Percentiles rank a stretch among this genome's conserved stretches.
Conservation (phyloP, 2,888 invertebrate genomes). For the Dasypolia templi region DNA sequence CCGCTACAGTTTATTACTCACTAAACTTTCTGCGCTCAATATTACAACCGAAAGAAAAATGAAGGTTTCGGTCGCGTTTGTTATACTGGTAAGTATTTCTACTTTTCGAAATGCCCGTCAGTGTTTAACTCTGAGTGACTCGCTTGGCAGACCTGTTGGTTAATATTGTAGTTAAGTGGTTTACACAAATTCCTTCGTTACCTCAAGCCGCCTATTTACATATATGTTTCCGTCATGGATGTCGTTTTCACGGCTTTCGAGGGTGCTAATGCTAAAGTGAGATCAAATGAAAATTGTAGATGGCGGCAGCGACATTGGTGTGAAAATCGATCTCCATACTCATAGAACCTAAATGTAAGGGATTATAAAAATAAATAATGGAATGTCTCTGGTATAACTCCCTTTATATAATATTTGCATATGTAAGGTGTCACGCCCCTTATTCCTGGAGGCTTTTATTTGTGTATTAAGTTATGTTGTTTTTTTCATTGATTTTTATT, state of each 20-base stretch:
- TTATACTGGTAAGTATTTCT: constrained; percentile 3
- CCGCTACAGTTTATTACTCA: not conserved
- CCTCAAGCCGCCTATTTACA: not conserved
- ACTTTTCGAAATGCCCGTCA: not conserved
- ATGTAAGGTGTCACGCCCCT: no score
- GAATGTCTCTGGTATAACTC: no score
- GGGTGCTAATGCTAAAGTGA: not conserved
- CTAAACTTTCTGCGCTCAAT: not conserved
- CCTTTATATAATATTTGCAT: no score
- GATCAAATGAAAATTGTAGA: no score
- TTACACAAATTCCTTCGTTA: not conserved
- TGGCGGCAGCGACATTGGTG: no score
- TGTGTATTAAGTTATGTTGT: no score
- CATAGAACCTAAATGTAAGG: no score
- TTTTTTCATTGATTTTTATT: no score
- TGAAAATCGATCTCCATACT: no score
- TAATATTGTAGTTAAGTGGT: not conserved
- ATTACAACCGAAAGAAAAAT: not conserved
- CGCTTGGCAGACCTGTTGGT: not conserved
- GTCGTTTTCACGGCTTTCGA: not conserved
- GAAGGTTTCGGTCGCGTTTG: not conserved
- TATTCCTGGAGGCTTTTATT: no score
- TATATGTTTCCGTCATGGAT: not conserved
- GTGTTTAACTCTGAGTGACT: not conserved
- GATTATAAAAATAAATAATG: no score